Base-by-base conservation (phyloP, 1,140 invertebrate species). In the Zeugodacus cucurbitae region DNA sequence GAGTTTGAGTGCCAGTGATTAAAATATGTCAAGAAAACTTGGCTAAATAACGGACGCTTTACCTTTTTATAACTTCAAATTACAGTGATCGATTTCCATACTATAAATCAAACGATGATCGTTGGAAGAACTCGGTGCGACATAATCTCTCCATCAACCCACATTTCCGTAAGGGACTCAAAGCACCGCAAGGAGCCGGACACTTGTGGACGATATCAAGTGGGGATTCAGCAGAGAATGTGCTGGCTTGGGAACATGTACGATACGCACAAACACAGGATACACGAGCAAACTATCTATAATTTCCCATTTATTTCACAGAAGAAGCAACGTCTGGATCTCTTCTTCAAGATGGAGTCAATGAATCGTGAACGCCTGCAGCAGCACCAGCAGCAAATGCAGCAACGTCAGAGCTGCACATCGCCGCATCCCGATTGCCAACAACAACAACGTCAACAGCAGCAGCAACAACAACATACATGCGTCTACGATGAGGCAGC, bases 61-160 rank as follows among this genome's bases (percentile, higher is more conserved):
- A 54, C 17, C 48, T 17, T 2, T 54, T 20, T 54, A 54, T 4
- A 48, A 82, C 88, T 88, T 91, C 90, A 85, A 74, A 92, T 93
- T 93, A 41, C 94, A 98, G 97, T 7, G 96, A 97, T 90, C 96
- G 96, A 88, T 98, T 97, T 94, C 97, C 97, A 0, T 98, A 96
- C 90, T 98, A 97, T 93, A 97, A 97, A 91, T 96, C 96, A 57
- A 96, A 97, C 90, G 97, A 98, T 89, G 97, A 98, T 90, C 95
- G 97, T 89, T 98, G 97, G 97, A 98, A 98, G 92, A 98, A 98
- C 93, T 98, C 97, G 0, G 97, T 98, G 0, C 94, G 97, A 88
- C 97, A 98, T 92, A 98, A 98, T 94, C 94, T 98, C 22, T 97
- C 97, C 3, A 98, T 98, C 91, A 98, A 97, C 93, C 97, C 97